Evolutionary conservation across 1,140 invertebrate species (phyloP).

Genomic region (Pseudomyrmex pallidus): DNA sequence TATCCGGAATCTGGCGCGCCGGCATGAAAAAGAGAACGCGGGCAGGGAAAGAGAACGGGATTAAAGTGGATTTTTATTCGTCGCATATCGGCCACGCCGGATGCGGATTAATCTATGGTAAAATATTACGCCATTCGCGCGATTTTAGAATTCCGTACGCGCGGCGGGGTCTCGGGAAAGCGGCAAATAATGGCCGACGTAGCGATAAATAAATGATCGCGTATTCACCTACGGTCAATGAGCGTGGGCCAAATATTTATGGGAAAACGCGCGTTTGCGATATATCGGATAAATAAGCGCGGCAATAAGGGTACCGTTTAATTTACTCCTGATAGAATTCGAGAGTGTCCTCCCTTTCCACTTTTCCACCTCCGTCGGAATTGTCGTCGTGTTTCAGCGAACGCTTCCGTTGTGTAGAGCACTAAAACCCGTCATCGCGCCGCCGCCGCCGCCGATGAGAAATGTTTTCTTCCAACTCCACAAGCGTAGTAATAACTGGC

Average conservation of each 20-base stretch:
- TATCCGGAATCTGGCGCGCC: constrained; percentile 26
- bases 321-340: constrained; percentile 52
- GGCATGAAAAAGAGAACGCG: background rate
- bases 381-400: background rate
- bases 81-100: constrained; percentile 44
- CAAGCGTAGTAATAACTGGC: constrained; percentile 34
- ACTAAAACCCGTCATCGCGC: background rate
- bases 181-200: constrained; percentile 49
- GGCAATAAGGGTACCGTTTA: constrained; percentile 52
- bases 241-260: constrained; percentile 52
- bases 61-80: constrained; percentile 60
- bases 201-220: constrained; percentile 58
- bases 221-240: constrained; percentile 44
- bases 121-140: constrained; percentile 57
- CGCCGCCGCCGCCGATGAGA: background rate
- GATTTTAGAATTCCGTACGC: constrained; percentile 50
- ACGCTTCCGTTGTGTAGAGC: background rate
- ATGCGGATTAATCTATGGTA: constrained; percentile 54
- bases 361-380: background rate
- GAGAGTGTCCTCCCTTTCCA: constrained; percentile 16
- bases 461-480: constrained; percentile 20
- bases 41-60: background rate
- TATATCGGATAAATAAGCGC: constrained; percentile 53
- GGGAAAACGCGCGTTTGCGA: constrained; percentile 11
- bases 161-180: constrained; percentile 25